Conservation (phyloP, 2,113 vertebrate genomes). For the Oryzias melastigma region DNA sequence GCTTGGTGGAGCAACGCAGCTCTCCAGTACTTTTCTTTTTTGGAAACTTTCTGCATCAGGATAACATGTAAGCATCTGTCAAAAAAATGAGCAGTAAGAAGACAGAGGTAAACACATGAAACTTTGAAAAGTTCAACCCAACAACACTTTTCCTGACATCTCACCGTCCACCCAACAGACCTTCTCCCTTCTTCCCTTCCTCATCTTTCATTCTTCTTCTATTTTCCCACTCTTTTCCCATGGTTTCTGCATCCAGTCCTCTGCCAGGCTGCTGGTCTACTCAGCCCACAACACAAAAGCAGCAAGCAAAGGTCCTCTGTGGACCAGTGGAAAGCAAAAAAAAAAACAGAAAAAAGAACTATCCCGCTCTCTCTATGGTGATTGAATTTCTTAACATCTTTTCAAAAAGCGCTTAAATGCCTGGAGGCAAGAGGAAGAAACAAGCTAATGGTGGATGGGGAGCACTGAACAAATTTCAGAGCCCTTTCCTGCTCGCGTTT, state of each 20-base stretch:
- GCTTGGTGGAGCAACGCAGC: constrained; percentile 35
- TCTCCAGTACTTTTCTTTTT: constrained; percentile 13
- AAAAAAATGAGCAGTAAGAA: constrained; percentile 43
- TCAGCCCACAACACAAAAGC: constrained; percentile 94
- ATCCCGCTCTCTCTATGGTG: constrained; percentile 90
- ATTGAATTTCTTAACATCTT: constrained; percentile 99
- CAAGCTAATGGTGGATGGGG: constrained; percentile 99
- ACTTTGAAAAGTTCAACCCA: constrained; percentile 77
- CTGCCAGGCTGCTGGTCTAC: constrained; percentile 82
- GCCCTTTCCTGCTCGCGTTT: constrained; percentile 99
- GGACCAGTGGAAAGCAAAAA: constrained; percentile 88
- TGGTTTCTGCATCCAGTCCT: constrained; percentile 70
- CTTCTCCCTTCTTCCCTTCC: constrained; percentile 50
- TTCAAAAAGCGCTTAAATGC: constrained; percentile 99
- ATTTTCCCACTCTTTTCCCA: constrained; percentile 70
- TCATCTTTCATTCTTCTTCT: constrained; percentile 74
- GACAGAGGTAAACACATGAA: constrained; percentile 52
- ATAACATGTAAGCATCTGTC: constrained; percentile 40
- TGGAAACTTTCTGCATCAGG: constrained; percentile 30
- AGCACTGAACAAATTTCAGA: constrained; percentile 99
- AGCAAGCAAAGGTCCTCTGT: constrained; percentile 90
- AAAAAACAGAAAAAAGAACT: constrained; percentile 62
- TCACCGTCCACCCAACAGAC: constrained; percentile 80
- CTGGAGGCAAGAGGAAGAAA: constrained; percentile 99
- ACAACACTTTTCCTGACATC: constrained; percentile 57